Conservation (phyloP, 1,140 invertebrate genomes). For the Gonatopus flavifemur region DNA sequence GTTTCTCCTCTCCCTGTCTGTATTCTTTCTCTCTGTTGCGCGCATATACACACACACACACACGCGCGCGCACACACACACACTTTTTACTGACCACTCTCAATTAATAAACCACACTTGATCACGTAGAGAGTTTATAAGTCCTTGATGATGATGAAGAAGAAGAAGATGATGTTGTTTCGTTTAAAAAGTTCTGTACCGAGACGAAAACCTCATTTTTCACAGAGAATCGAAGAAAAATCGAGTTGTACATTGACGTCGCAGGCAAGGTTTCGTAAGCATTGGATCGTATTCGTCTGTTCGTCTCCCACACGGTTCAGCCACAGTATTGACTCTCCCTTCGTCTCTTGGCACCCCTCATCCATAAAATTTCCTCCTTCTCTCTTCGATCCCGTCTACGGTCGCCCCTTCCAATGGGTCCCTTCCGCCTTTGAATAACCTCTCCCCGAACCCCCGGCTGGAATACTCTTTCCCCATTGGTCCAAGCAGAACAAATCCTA, state of each 20-base stretch:
- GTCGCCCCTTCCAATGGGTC: constrained; percentile 4
- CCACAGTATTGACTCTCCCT: constrained; percentile 15
- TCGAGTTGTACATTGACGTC: constrained; percentile 16
- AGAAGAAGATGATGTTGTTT: no score
- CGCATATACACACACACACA: no score
- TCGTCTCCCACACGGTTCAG: constrained; percentile 28
- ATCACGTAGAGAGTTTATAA: no score
- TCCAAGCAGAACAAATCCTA: constrained; percentile 50
- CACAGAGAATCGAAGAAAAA: no score
- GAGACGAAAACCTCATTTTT: no score
- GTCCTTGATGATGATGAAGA: no score
- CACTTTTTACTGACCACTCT: no score
- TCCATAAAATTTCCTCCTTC: not conserved
- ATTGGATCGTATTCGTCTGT: constrained; percentile 31
- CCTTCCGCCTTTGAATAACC: constrained; percentile 13
- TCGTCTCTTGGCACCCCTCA: not conserved
- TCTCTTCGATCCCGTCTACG: not conserved
- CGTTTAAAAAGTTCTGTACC: no score
- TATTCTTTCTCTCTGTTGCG: no score
- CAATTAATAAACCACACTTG: no score
- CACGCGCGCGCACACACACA: no score
- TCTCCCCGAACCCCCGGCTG: constrained; percentile 12
- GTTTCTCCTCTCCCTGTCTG: no score
- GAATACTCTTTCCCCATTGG: constrained; percentile 39
- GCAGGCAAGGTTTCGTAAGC: constrained; percentile 23